phyloP scores from a whole-genome alignment of 2,797 vertebrate genomes.

The Helostoma temminkii region DNA sequence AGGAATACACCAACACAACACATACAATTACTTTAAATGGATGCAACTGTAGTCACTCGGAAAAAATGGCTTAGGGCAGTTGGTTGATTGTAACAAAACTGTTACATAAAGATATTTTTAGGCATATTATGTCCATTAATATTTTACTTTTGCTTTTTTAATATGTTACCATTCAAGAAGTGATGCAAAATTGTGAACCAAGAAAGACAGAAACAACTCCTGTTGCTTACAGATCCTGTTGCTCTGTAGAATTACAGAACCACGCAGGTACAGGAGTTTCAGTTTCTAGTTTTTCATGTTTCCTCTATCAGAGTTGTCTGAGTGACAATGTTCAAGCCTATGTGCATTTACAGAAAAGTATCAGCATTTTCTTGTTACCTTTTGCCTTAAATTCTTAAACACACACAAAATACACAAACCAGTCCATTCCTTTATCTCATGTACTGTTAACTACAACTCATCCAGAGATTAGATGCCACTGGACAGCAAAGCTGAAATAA shows the following conservation, averaged over 20 bases:
- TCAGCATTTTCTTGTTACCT: neutral
- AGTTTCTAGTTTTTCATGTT: slow-evolving; percentile 21
- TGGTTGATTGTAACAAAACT: slow-evolving; percentile 11
- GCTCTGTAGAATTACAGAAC: slow-evolving; percentile 4
- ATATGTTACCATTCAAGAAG: too few relatives aligned
- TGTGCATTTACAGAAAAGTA: neutral
- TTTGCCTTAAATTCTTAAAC: neutral
- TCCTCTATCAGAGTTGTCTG: slow-evolving; percentile 31
- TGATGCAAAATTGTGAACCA: neutral
- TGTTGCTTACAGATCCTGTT: slow-evolving; percentile 16
- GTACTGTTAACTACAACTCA: slow-evolving; percentile 11
- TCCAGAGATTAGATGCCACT: slow-evolving; percentile 11
- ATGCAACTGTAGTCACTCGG: slow-evolving; percentile 21
- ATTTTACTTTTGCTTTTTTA: too few relatives aligned
- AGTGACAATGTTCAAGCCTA: slow-evolving; percentile 33
- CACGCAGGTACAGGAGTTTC: slow-evolving; percentile 25
- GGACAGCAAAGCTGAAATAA: slow-evolving; percentile 16
- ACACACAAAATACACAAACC: slow-evolving; percentile 10
- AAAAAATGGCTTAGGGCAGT: slow-evolving; percentile 8
- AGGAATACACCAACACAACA: slow-evolving; percentile 30
- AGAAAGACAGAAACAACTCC: slow-evolving; percentile 16
- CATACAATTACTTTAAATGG: slow-evolving; percentile 24
- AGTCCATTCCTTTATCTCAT: slow-evolving; percentile 5
- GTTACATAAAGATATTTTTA: neutral
- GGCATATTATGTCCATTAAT: neutral